Percentiles rank a stretch among this genome's conserved stretches.
Evolutionary conservation across 2,797 vertebrate species (phyloP).

Genomic region (Sebastes vulpes): DNA sequence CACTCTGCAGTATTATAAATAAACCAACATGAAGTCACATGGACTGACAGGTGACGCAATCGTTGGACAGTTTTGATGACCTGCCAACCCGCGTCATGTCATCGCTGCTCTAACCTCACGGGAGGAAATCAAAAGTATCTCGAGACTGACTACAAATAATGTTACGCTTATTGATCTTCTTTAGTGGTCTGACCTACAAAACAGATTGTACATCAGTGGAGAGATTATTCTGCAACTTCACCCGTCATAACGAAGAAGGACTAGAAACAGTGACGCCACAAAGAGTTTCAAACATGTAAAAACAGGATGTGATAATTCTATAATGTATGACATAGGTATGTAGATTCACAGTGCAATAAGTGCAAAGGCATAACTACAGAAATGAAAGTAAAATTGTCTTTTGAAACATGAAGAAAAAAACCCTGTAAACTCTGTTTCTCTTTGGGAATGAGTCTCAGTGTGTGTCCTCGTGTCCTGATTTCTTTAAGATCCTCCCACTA

Average conservation of each 20-base stretch:
- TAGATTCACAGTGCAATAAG: background rate
- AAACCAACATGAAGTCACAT: background rate
- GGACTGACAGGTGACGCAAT: background rate
- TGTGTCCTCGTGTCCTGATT: conserved; percentile 22
- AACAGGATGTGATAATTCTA: background rate
- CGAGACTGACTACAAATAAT: background rate
- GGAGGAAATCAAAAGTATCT: conserved; percentile 1
- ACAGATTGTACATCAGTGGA: background rate
- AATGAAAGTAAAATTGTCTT: background rate
- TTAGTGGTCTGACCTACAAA: background rate
- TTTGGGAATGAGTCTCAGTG: conserved; percentile 13
- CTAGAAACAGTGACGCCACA: background rate
- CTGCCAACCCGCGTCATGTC: background rate
- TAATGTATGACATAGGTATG: background rate
- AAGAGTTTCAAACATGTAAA: background rate
- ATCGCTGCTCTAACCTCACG: background rate
- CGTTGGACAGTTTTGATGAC: background rate
- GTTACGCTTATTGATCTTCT: background rate
- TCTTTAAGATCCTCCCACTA: conserved; percentile 15
- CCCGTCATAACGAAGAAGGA: background rate
- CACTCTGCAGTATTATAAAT: background rate
- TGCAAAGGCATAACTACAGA: background rate
- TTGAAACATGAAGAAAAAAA: background rate
- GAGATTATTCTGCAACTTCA: background rate
- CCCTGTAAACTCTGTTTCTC: background rate